phyloP scores from a whole-genome alignment of 1,140 invertebrate genomes.

The Drosophila suzukii region DNA sequence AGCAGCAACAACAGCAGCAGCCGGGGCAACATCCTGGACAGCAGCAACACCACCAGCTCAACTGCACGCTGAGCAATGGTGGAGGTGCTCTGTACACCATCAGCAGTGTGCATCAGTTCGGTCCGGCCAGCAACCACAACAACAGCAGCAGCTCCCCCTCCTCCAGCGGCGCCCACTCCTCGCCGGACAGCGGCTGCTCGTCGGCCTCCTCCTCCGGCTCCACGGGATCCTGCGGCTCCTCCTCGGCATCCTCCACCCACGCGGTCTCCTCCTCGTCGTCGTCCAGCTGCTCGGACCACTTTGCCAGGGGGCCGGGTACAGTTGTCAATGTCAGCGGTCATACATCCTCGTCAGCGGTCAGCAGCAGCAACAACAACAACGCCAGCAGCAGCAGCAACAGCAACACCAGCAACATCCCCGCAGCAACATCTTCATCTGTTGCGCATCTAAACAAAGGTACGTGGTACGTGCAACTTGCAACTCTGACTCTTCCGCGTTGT shows the following conservation, averaged over 20 bases:
- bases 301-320: constrained; percentile 31
- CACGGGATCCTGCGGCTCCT: constrained; percentile 26
- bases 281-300: constrained; percentile 68
- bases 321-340: constrained; percentile 59
- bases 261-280: constrained; percentile 68
- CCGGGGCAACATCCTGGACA: constrained; percentile 20
- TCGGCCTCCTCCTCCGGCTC: constrained; percentile 17
- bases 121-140: constrained; percentile 71
- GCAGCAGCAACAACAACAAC: constrained; percentile 32
- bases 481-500: constrained; percentile 43
- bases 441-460: constrained; percentile 75
- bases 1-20: constrained; percentile 32
- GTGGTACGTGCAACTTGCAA: constrained; percentile 21
- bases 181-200: constrained; percentile 67
- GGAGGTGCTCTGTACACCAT: constrained; percentile 83
- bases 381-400: constrained; percentile 16
- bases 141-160: constrained; percentile 53
- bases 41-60: constrained; percentile 61
- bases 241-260: constrained; percentile 23
- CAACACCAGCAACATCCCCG: constrained; percentile 35
- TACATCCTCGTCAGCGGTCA: constrained; percentile 55
- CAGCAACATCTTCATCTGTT: constrained; percentile 70
- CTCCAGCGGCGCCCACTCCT: constrained; percentile 57
- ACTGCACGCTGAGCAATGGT: constrained; percentile 79
- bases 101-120: constrained; percentile 83